Conservation (phyloP, 2,888 invertebrate species). For the Drosophila ezoana region DNA sequence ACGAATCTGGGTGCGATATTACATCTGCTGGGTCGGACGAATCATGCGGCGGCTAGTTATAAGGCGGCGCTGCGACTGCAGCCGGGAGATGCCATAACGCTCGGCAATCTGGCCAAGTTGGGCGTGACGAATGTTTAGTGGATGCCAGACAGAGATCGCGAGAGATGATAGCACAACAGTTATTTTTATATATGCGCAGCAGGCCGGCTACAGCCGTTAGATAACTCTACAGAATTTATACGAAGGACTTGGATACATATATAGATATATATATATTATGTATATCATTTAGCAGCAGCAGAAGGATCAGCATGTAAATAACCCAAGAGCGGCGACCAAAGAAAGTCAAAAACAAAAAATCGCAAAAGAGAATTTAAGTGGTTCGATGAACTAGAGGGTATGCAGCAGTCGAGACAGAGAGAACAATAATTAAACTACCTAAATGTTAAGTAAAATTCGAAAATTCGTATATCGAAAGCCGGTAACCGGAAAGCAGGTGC, state of each 20-base stretch:
- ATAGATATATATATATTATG: conserved; percentile 61
- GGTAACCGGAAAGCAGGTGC: conserved; percentile 40
- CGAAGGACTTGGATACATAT: conserved; percentile 79
- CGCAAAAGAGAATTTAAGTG: conserved; percentile 26
- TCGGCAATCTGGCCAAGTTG: conserved; percentile 94
- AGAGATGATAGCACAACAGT: conserved; percentile 29
- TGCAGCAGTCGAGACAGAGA: conserved; percentile 59
- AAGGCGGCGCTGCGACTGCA: conserved; percentile 93
- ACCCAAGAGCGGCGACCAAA: conserved; percentile 70
- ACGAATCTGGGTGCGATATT: conserved; percentile 98
- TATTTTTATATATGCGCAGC: conserved; percentile 77
- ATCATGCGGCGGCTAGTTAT: conserved; percentile 94
- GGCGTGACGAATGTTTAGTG: conserved; percentile 82
- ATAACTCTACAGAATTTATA: conserved; percentile 81
- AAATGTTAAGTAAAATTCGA: conserved; percentile 54
- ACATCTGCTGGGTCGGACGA: conserved; percentile 95
- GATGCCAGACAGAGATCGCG: conserved; percentile 42
- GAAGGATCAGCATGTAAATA: conserved; percentile 69
- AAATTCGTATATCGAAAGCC: conserved; percentile 6
- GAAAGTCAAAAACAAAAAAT: conserved; percentile 35
- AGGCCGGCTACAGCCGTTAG: conserved; percentile 51
- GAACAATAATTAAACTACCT: conserved; percentile 78
- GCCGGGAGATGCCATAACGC: conserved; percentile 94
- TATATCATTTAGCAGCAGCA: conserved; percentile 58
- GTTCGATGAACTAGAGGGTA: conserved; percentile 2